These are phyloP conservation scores for Rattus rattus DNA, from an alignment of 2,113 vertebrate genomes.

Conservation along the genomic window DNA sequence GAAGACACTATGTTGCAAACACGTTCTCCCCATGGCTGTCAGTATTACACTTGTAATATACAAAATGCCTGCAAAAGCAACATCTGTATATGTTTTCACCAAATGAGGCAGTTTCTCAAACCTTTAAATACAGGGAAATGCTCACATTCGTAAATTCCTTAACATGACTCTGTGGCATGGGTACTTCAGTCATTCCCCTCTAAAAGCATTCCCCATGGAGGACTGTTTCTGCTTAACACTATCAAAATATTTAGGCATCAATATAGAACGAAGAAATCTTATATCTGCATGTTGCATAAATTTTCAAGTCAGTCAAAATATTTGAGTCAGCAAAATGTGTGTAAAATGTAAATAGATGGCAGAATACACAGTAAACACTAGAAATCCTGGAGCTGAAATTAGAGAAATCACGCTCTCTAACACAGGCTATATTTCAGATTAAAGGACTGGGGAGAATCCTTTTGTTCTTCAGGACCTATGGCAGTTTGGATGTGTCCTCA, in stretches of 20 bases:
- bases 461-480: neutral
- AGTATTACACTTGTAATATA: neutral
- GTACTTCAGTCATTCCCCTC: neutral
- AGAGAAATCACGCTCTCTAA: neutral
- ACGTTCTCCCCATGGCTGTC: neutral
- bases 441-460: neutral
- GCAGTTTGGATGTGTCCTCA: neutral
- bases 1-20: neutral
- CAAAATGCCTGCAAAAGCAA: neutral
- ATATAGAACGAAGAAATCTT: neutral
- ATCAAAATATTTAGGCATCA: constrained; percentile 30
- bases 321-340: neutral
- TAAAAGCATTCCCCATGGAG: neutral
- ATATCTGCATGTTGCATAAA: neutral
- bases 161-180: neutral
- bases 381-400: neutral
- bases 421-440: neutral
- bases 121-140: neutral
- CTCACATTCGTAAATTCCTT: neutral
- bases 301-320: constrained; percentile 52
- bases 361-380: neutral
- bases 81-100: neutral
- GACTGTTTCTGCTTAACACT: neutral
- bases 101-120: neutral
- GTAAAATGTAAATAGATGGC: neutral